phyloP scores from a whole-genome alignment of 2,113 vertebrate species.

The Amphiprion percula region DNA sequence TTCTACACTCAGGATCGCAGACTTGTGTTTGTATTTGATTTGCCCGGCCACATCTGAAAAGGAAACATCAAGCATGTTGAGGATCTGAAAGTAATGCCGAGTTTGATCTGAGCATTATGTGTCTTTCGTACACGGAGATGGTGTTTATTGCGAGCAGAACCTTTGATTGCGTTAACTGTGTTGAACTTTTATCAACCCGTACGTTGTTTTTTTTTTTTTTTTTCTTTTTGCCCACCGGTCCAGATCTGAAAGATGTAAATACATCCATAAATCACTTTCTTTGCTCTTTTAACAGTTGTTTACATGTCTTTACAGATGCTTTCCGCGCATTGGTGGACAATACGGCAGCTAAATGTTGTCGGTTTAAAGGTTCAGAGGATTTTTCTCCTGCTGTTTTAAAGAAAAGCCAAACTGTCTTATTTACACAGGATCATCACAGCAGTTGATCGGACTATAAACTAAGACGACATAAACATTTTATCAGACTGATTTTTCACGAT shows the following conservation, averaged over 20 bases:
- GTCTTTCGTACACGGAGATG: background rate
- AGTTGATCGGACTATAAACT: background rate
- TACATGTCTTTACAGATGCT: background rate
- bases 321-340: background rate
- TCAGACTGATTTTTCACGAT: too few species aligned
- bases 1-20: constrained; percentile 31
- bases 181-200: constrained; percentile 54
- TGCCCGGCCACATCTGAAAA: constrained; percentile 24
- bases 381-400: constrained; percentile 12
- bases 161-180: constrained; percentile 40
- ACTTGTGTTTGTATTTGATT: constrained; percentile 51
- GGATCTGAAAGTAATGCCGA: constrained; percentile 6
- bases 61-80: constrained; percentile 34
- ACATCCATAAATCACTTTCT: background rate
- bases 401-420: background rate
- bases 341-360: constrained; percentile 15
- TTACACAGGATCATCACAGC: background rate
- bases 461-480: background rate
- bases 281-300: constrained; percentile 16
- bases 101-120: constrained; percentile 27
- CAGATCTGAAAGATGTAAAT: constrained; percentile 21
- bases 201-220: background rate
- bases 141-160: background rate
- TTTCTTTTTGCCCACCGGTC: background rate
- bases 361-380: constrained; percentile 36